phyloP scores from a whole-genome alignment of 2,797 vertebrate species.

The Mareca strepera region DNA sequence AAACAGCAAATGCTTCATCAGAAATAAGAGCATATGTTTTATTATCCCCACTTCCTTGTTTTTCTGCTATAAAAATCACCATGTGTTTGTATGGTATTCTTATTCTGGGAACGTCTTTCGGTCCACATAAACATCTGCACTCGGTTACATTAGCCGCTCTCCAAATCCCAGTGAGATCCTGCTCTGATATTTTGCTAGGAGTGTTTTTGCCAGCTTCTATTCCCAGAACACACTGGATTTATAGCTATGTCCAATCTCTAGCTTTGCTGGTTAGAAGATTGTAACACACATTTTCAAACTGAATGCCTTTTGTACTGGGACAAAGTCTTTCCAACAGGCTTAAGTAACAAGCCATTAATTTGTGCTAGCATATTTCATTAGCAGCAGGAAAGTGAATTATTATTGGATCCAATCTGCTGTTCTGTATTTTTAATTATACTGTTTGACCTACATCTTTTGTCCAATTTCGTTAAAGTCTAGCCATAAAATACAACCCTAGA shows the following conservation, averaged over 20 bases:
- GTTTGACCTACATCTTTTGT: constrained; percentile 31
- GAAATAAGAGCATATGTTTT: background rate
- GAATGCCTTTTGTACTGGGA: background rate
- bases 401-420: constrained; percentile 13
- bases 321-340: constrained; percentile 32
- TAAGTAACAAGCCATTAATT: constrained; percentile 40
- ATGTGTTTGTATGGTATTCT: constrained; percentile 19
- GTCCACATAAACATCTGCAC: constrained; percentile 61
- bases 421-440: constrained; percentile 46
- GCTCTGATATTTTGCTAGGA: constrained; percentile 38
- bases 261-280: constrained; percentile 15
- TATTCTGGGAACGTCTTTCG: constrained; percentile 43
- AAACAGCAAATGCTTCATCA: background rate
- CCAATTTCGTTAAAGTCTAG: background rate
- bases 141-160: constrained; percentile 5
- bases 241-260: constrained; percentile 25
- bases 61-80: constrained; percentile 12
- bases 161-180: constrained; percentile 45
- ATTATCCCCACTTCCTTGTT: constrained; percentile 13
- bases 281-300: background rate
- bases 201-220: constrained; percentile 67
- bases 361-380: constrained; percentile 21
- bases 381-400: constrained; percentile 21
- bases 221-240: constrained; percentile 54
- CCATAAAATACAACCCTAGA: background rate